Percentiles rank a stretch among this genome's conserved stretches.
These are phyloP conservation scores for human (Homo sapiens) DNA, from an alignment of 2,113 vertebrate species.

Conservation along the genomic window GRCh38 chrX:121866501-121867000, in stretches of 20 bases:
- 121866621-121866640: background rate
- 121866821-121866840: background rate
- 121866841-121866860: background rate
- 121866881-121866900: background rate
- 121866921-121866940: background rate
- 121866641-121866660: background rate
- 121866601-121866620: background rate
- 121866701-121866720: background rate
- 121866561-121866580: background rate
- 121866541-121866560: background rate
- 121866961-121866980: background rate
- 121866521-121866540: background rate
- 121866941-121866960: background rate
- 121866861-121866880: background rate
- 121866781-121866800: background rate
- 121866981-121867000: background rate
- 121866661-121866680: background rate
- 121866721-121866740: background rate
- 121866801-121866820: background rate
- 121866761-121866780: background rate
- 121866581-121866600: background rate
- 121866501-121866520: background rate
- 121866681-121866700: background rate
- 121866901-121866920: background rate
- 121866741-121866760: background rate